These are phyloP conservation scores for Oncopodura yosiiana DNA, from an alignment of 1,140 invertebrate species.

Conservation along the genomic window DNA sequence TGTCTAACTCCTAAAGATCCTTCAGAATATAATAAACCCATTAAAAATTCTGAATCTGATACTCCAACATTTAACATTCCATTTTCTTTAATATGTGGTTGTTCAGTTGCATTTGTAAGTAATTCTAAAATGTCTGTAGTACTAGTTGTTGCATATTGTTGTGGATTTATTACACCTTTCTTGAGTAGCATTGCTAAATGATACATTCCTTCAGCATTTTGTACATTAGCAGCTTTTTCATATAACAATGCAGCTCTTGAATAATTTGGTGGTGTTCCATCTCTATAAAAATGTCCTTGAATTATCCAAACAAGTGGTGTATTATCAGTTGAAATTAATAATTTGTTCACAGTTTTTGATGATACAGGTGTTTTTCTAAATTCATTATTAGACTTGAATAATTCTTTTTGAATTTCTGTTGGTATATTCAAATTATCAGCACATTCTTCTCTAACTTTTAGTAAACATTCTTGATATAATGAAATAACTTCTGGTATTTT, in stretches of 20 bases:
- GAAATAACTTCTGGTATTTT: too few relatives aligned
- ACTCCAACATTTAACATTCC: slow-evolving; percentile 24
- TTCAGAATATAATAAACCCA: slow-evolving; percentile 8
- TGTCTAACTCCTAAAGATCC: slow-evolving; percentile 1
- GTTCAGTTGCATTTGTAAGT: slow-evolving; percentile 13
- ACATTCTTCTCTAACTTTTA: too few relatives aligned
- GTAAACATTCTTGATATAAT: too few relatives aligned
- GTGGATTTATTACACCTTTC: too few relatives aligned
- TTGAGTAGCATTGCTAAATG: slow-evolving; percentile 12
- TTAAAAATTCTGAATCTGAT: slow-evolving; percentile 14
- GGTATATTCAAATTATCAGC: neutral
- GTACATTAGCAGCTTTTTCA: slow-evolving; percentile 10
- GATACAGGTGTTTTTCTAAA: slow-evolving; percentile 16
- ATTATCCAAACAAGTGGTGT: too few relatives aligned
- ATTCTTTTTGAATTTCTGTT: slow-evolving; percentile 9
- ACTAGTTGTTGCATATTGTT: too few relatives aligned
- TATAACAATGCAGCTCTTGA: slow-evolving; percentile 8
- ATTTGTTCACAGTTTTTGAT: neutral
- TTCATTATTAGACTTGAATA: neutral
- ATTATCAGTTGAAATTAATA: too few relatives aligned
- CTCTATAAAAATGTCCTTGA: neutral
- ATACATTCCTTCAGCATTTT: slow-evolving; percentile 24
- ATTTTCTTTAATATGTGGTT: neutral
- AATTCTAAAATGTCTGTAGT: too few relatives aligned
- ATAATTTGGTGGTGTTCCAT: neutral